Conservation (phyloP, 2,797 vertebrate species). For the Dermochelys coriacea region DNA sequence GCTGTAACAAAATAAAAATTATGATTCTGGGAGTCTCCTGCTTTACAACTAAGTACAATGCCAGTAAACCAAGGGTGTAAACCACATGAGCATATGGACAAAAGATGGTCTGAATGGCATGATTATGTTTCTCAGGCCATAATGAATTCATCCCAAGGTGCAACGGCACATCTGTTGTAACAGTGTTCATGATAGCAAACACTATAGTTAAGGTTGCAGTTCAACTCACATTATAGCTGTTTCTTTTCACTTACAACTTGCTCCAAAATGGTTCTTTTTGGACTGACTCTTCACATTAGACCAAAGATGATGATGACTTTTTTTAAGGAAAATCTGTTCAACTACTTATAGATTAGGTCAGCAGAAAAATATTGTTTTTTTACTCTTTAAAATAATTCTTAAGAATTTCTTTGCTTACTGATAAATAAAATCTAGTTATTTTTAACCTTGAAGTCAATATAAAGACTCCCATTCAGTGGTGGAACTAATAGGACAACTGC, state of each 20-base stretch:
- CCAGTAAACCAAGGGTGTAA: slow-evolving; percentile 75
- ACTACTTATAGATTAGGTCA: background rate
- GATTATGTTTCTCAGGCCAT: slow-evolving; percentile 73
- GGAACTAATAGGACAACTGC: background rate
- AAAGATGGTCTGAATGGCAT: slow-evolving; percentile 78
- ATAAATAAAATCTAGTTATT: background rate
- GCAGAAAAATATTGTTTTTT: background rate
- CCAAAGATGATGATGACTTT: slow-evolving; percentile 37
- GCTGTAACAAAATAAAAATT: slow-evolving; percentile 69
- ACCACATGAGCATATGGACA: slow-evolving; percentile 78
- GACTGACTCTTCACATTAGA: slow-evolving; percentile 12
- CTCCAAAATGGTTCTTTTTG: slow-evolving; percentile 67
- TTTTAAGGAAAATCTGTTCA: background rate
- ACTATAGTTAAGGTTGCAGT: slow-evolving; percentile 65
- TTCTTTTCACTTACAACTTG: slow-evolving; percentile 64
- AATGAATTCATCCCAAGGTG: slow-evolving; percentile 80
- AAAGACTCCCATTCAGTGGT: background rate
- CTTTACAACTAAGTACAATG: slow-evolving; percentile 67
- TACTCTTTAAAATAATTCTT: background rate
- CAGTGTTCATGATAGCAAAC: slow-evolving; percentile 61
- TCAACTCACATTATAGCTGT: slow-evolving; percentile 66
- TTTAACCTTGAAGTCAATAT: background rate
- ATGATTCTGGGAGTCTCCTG: slow-evolving; percentile 73
- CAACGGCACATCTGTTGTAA: slow-evolving; percentile 77
- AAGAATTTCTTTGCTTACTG: slow-evolving; percentile 12